Percentiles rank a stretch among this genome's conserved stretches.
Conservation (phyloP, 2,888 invertebrate species). For the Metellina segmentata region DNA sequence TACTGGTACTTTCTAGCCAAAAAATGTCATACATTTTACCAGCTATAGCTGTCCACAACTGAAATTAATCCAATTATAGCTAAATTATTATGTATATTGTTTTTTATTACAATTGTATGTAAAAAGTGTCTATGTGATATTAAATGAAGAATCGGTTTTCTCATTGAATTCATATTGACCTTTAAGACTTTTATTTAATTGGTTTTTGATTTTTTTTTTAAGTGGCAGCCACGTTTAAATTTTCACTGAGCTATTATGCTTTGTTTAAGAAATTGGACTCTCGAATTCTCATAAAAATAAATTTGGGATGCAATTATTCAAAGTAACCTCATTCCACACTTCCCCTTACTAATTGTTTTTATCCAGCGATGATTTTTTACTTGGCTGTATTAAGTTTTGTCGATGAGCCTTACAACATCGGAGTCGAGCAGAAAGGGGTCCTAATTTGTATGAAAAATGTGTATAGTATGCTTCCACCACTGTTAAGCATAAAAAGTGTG, state of each 20-base stretch:
- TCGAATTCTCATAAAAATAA: constrained; percentile 6
- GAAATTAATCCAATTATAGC: constrained; percentile 74
- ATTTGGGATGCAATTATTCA: constrained; percentile 45
- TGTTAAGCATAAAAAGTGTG: constrained; percentile 51
- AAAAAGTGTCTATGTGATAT: constrained; percentile 52
- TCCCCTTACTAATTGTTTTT: not conserved
- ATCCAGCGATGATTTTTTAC: constrained; percentile 3
- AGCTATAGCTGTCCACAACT: constrained; percentile 68
- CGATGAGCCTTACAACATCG: not conserved
- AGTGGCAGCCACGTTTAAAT: constrained; percentile 31
- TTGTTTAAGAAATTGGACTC: constrained; percentile 5
- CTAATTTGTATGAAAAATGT: constrained; percentile 26
- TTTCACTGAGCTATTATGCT: constrained; percentile 2
- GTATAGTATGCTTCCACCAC: constrained; percentile 58
- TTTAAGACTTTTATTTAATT: not conserved
- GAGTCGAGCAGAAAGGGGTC: constrained; percentile 7
- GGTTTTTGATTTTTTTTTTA: not conserved
- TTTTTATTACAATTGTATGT: constrained; percentile 52
- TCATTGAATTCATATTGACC: constrained; percentile 35
- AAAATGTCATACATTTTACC: constrained; percentile 74
- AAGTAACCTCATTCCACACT: constrained; percentile 9
- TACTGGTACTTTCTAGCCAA: constrained; percentile 68
- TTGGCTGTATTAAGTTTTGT: not conserved
- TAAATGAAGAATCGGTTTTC: constrained; percentile 41
- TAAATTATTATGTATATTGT: constrained; percentile 66